A percentile compares a stretch with the other conserved stretches of the same genome.
Evolutionary conservation across 2,113 vertebrate species (phyloP).

Genomic region (Osmerus mordax): DNA sequence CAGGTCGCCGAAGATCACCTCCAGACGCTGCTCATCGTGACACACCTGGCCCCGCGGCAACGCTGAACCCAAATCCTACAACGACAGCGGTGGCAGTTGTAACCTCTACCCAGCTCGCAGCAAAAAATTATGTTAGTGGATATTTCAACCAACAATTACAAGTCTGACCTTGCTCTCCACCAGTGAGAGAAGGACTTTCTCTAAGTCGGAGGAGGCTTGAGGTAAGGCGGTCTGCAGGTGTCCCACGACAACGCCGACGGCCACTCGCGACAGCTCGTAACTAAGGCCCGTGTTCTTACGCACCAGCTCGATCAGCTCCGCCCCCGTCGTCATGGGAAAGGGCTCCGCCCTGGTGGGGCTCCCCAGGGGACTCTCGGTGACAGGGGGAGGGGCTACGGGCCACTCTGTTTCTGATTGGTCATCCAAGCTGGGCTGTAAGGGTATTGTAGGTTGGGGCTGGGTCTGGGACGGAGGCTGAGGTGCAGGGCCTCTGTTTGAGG

Average conservation of each 20-base stretch:
- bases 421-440: constrained; percentile 42
- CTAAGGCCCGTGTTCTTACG: constrained; percentile 92
- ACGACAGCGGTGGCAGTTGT: background rate
- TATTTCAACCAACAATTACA: constrained; percentile 1
- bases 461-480: constrained; percentile 47
- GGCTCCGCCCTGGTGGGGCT: constrained; percentile 45
- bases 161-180: constrained; percentile 89
- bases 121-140: background rate
- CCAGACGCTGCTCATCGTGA: constrained; percentile 91
- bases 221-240: constrained; percentile 88
- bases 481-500: constrained; percentile 56
- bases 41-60: constrained; percentile 93
- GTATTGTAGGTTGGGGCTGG: constrained; percentile 43
- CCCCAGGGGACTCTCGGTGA: constrained; percentile 55
- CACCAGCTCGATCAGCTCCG: constrained; percentile 92
- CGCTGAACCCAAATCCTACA: constrained; percentile 78
- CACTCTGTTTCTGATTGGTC: constrained; percentile 53
- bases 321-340: constrained; percentile 84
- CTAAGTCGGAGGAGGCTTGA: constrained; percentile 77
- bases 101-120: too few species aligned
- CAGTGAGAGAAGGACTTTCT: constrained; percentile 89
- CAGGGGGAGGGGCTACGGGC: constrained; percentile 54
- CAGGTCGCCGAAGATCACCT: constrained; percentile 93
- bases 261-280: constrained; percentile 92
- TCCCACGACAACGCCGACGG: constrained; percentile 89